These are phyloP conservation scores for Gari tellinella DNA, from an alignment of 2,888 invertebrate species.

Conservation along the genomic window DNA sequence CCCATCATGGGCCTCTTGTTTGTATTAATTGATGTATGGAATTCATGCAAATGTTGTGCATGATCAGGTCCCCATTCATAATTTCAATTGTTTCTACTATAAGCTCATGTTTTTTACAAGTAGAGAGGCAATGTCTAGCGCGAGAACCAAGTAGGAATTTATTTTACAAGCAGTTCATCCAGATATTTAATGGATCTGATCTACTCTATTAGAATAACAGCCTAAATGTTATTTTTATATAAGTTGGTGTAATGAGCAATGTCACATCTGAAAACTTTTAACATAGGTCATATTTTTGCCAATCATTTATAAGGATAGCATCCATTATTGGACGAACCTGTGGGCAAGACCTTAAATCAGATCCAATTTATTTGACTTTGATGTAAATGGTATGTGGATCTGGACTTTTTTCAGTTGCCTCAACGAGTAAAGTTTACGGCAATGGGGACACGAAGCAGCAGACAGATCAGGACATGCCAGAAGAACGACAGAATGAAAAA, in stretches of 20 bases:
- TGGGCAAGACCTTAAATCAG: constrained; percentile 8
- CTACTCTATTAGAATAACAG: constrained; percentile 4
- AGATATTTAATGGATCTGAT: constrained; percentile 8
- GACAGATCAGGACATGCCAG: constrained; percentile 6
- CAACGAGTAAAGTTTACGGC: constrained; percentile 8
- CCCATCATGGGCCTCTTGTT: background rate
- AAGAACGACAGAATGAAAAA: constrained; percentile 6
- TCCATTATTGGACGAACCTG: constrained; percentile 6
- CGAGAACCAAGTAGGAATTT: constrained; percentile 8
- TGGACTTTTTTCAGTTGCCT: constrained; percentile 6
- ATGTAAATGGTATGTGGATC: constrained; percentile 5
- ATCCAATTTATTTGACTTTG: constrained; percentile 6
- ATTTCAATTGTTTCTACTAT: constrained; percentile 8
- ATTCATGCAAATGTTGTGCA: constrained; percentile 5
- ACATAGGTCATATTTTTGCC: constrained; percentile 5
- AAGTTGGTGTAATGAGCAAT: constrained; percentile 6
- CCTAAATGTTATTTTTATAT: constrained; percentile 4
- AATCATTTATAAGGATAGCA: constrained; percentile 8
- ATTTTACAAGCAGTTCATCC: constrained; percentile 6
- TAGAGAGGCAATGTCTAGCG: constrained; percentile 8
- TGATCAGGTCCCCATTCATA: constrained; percentile 6
- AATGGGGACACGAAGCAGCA: constrained; percentile 8
- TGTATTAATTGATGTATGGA: constrained; percentile 6
- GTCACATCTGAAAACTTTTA: constrained; percentile 6
- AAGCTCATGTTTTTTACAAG: constrained; percentile 8